Base-by-base conservation (phyloP, 2,113 vertebrate genomes). In the Ornithorhynchus anatinus region DNA sequence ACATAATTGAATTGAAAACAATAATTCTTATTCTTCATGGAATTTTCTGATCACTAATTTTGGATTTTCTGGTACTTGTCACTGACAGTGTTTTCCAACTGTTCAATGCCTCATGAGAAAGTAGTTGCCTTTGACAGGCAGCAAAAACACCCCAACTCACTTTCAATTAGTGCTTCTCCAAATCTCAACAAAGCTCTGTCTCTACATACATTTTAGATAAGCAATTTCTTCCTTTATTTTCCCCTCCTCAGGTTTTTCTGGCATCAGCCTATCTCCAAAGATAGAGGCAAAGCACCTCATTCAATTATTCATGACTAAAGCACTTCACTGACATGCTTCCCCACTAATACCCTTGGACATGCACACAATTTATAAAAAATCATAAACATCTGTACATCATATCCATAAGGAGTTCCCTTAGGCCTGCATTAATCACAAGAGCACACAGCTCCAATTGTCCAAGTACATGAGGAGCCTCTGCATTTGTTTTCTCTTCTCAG, bases 291-390 rank as follows among this genome's bases (percentile, higher is more conserved):
- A 11, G 15, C 72, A 90, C 69, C 80, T 80, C 80, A 82, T 82
- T 93, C 89, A 89, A 93, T 94, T 93, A 92, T 92, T 94, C 89
- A 94, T 91, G 60, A 63, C 87, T 62, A 81, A 77, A 63, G 73
- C 82, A 83, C 65, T 87, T 81, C 77, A 75, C 51, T 77, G 20
- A 35, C 42, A 89, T 7, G 6, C 9, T 79, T 62, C 16, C 3
- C 35, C 20, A 63, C 80, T 74, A 77, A 61, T 47, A 84, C 31
- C 47, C 39, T 64, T 0, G 1, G 19, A 62, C 36, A 52, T 53
- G 8, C 0, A 0, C 13, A 77, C 0, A 4, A 67, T 11, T 19
- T 78, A 45, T 8, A 73, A 60, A 77, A 84, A 84, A 81, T 27
- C 17, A 54, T 0, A 6, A 33, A 23, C 0, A 2, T 73, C 54